Conservation (phyloP, 2,113 vertebrate species). For the Oreochromis spilurus region DNA sequence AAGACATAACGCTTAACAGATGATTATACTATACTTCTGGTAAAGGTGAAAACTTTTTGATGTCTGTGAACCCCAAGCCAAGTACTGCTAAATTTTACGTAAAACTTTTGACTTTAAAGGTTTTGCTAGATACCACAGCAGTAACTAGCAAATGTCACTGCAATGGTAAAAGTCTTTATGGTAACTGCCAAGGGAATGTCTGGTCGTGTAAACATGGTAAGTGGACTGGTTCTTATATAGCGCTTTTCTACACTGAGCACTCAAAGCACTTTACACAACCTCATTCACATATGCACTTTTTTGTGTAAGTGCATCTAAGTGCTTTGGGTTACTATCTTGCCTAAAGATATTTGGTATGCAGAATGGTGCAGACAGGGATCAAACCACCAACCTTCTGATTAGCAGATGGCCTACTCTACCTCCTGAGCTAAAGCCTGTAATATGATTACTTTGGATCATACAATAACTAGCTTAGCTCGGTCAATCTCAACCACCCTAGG, state of each 20-base stretch:
- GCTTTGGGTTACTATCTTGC: not conserved
- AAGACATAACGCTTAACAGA: not conserved
- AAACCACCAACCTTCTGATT: not conserved
- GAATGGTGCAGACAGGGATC: not conserved
- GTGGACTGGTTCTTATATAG: not conserved
- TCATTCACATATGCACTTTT: not conserved
- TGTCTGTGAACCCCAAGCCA: not conserved
- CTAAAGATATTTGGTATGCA: not conserved
- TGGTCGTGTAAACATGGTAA: not conserved
- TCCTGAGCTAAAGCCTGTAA: not conserved
- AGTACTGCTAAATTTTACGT: not conserved
- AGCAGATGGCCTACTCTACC: not conserved
- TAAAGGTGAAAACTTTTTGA: not conserved
- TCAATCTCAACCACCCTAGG: not conserved
- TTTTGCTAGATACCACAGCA: not conserved
- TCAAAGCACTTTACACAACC: not conserved
- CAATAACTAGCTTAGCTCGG: not conserved
- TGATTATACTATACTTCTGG: not conserved
- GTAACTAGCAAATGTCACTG: not conserved
- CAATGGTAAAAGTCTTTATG: not conserved
- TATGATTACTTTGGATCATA: not conserved
- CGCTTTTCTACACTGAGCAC: not conserved
- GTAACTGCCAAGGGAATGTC: not conserved
- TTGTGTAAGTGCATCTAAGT: not conserved
- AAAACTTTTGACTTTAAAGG: not conserved